A percentile compares a stretch with the other conserved stretches of the same genome.
Evolutionary conservation across 2,888 invertebrate species (phyloP).

Genomic region (Diaprepes abbreviatus): DNA sequence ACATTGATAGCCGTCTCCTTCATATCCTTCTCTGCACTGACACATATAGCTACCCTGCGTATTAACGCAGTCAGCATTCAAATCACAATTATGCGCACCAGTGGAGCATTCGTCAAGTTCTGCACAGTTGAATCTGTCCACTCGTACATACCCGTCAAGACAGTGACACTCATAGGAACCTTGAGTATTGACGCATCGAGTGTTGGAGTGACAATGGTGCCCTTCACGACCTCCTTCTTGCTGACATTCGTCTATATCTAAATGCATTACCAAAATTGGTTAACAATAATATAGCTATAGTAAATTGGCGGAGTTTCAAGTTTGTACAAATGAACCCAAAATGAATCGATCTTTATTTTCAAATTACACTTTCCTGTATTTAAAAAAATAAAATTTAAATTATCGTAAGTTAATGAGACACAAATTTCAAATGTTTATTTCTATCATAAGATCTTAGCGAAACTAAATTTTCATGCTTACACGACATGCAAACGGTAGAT

Average conservation of each 20-base stretch:
- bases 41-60: conserved; percentile 87
- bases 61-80: conserved; percentile 84
- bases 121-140: conserved; percentile 84
- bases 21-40: conserved; percentile 79
- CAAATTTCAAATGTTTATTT: too few species aligned
- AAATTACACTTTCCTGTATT: too few species aligned
- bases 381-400: too few species aligned
- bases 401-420: too few species aligned
- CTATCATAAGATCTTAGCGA: too few species aligned
- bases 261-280: too few species aligned
- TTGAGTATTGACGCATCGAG: conserved; percentile 84
- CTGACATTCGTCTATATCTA: conserved; percentile 90
- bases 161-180: conserved; percentile 90
- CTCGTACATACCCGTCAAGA: conserved; percentile 80
- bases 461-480: too few species aligned
- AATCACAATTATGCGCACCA: conserved; percentile 80
- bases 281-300: too few species aligned
- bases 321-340: too few species aligned
- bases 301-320: too few species aligned
- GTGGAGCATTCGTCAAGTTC: conserved; percentile 85
- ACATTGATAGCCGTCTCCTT: conserved; percentile 84
- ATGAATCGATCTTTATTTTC: too few species aligned
- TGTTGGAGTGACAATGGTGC: conserved; percentile 89
- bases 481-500: too few species aligned
- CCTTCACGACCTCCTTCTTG: conserved; percentile 83